Evolutionary conservation across 2,888 invertebrate species (phyloP), one percentile per base, ranked within the genome.

Genomic region (Nezara viridula): DNA sequence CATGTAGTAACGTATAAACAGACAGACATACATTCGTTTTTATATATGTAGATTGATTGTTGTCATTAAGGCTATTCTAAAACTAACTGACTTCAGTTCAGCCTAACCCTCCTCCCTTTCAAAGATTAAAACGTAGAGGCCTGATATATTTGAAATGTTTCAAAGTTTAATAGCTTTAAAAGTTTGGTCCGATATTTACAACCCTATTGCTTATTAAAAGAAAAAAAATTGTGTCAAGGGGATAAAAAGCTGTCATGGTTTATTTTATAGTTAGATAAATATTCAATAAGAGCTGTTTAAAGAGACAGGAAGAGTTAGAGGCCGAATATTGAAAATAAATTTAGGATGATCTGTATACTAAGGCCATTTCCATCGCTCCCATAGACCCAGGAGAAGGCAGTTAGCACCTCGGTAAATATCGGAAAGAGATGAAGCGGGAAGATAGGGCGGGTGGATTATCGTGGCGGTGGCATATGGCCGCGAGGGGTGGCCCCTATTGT

Each of bases 341-440:
- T 2, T 32, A 14, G 7, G 37, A 32, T 32, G 37, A 73, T 73
- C 32, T 37, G 66, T 73, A 27, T 37, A 37, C 66, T 19, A 7
- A 19, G 66, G 66, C 7, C 66, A 19, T 73, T 73, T 27, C 2
- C 27, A 27, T 27, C 37, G 66, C 19, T 21, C 27, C 16, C 4
- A 27, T 3, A n/a, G 2, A 16, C 14, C 5, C 4, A 16, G 55
- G 19, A 55, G 55, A n/a, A 55, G n/a, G 40, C n/a, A n/a, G 81
- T 81, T 81, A 81, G n/a, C 81, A 81, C 24, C 44, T 81, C 81
- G 12, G 81, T 81, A 81, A 47, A 81, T 81, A 81, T 81, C 81
- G 81, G 81, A 81, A 81, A 81, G 81, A 81, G 81, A 81, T 81
- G 44, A 81, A 44, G 44, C 9, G 10, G 24, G 24, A 19, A 81